Base-by-base conservation (phyloP, 2,113 vertebrate genomes). In the Phylloscopus whistleri region DNA sequence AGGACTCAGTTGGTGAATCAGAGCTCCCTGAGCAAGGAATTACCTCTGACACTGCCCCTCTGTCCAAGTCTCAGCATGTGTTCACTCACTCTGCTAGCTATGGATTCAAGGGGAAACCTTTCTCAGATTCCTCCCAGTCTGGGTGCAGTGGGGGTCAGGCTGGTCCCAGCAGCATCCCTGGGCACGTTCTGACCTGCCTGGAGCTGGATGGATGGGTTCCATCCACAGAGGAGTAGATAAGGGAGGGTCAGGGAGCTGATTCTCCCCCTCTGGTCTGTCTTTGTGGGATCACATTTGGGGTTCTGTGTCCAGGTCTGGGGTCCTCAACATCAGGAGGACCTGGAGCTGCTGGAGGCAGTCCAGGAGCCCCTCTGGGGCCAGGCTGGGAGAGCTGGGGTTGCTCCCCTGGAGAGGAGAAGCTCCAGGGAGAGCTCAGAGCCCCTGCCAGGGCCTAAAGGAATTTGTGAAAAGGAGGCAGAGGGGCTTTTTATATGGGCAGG, bases 391-490 rank as follows among this genome's bases (percentile, higher is more conserved):
- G 62, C 44, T 86, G 72, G 26, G 21, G 26, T 3, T 13, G 44
- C 1, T 76, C 72, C 43, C 20, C 70, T 51, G 37, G 11, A 35
- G 43, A 58, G 2, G 49, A 17, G 16, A 35, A 76, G 26, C 3
- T 59, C 52, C 31, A 31, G 31, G 84, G 17, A 77, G 37, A 60
- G 5, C 72, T 68, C 7, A 68, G 62, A 76, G 72, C 43, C 10
- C 24, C 30, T 35, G 2, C 0, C 30, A 67, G 83, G 7, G 44
- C 20, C 16, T 26, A 0, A 58, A 67, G 43, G 20, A 4, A 6
- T 7, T 73, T 12, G 1, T 49, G 18, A n/a, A 41, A 33, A n/a
- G 28, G 35, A n/a, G 23, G 20, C 20, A 85, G 20, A 43, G 20
- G 12, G 13, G 30, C 7, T n/a, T 59, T 51, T 23, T n/a, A 19